Conservation (phyloP, 2,113 vertebrate species). For the Ictalurus furcatus region DNA sequence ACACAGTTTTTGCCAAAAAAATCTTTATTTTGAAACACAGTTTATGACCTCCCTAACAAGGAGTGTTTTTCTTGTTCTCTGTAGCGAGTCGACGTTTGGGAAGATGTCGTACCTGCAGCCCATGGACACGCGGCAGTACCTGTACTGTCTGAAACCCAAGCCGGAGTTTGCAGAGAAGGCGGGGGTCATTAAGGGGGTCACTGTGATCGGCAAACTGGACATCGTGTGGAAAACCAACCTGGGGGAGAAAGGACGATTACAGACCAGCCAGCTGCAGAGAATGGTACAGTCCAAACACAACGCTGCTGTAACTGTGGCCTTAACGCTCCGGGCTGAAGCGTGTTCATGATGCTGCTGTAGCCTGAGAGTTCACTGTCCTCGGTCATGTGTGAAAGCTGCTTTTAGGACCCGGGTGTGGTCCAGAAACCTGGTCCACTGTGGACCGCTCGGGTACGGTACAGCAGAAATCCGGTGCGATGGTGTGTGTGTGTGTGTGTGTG, state of each 20-base stretch:
- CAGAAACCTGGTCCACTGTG: neutral
- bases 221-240: conserved; percentile 99
- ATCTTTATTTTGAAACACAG: too few relatives aligned
- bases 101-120: conserved; percentile 95
- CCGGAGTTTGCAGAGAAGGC: conserved; percentile 97
- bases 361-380: neutral
- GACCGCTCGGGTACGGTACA: neutral
- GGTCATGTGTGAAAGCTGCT: neutral
- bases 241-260: conserved; percentile 91
- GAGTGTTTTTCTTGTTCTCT: neutral
- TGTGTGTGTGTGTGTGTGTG: too few relatives aligned
- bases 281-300: conserved; percentile 76
- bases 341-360: too few relatives aligned
- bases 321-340: too few relatives aligned
- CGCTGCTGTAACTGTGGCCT: neutral
- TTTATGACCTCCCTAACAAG: neutral
- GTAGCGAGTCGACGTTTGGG: conserved; percentile 92
- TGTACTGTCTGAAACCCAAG: conserved; percentile 96
- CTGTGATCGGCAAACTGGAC: conserved; percentile 96
- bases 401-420: neutral
- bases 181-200: conserved; percentile 96
- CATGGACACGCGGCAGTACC: conserved; percentile 95
- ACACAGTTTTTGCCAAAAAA: too few relatives aligned
- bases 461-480: neutral
- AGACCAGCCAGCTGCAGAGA: conserved; percentile 97